Conservation (phyloP, 2,113 vertebrate genomes). For the Oryzias javanicus region DNA sequence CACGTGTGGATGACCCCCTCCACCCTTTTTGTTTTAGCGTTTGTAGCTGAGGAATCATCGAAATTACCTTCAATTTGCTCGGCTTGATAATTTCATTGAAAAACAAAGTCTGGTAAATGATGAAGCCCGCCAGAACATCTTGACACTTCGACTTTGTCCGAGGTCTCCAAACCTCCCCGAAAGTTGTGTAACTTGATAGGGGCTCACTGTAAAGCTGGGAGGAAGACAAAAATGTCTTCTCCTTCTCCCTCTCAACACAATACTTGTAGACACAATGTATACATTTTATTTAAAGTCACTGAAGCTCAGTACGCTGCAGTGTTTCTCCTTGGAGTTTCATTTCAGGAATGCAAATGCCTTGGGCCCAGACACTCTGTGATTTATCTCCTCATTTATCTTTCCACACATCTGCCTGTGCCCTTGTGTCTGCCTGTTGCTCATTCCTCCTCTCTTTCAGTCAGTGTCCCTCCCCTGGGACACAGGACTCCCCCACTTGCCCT, state of each 20-base stretch:
- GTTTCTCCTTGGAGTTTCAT: slow-evolving; percentile 76
- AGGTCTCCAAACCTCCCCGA: slow-evolving; percentile 4
- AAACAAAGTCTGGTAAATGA: slow-evolving; percentile 23
- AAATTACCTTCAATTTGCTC: slow-evolving; percentile 45
- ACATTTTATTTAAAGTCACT: slow-evolving; percentile 58
- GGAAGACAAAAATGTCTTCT: slow-evolving; percentile 23
- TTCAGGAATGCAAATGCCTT: slow-evolving; percentile 80
- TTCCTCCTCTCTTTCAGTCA: slow-evolving; percentile 65
- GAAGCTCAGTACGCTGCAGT: slow-evolving; percentile 48
- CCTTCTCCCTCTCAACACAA: slow-evolving; percentile 20
- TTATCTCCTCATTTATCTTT: slow-evolving; percentile 82
- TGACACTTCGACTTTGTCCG: slow-evolving; percentile 36
- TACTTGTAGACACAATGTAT: slow-evolving; percentile 30
- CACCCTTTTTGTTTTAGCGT: slow-evolving; percentile 37
- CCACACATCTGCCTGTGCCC: slow-evolving; percentile 79
- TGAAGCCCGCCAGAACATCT: slow-evolving; percentile 32
- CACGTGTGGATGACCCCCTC: slow-evolving; percentile 51
- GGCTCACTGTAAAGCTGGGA: slow-evolving; percentile 21
- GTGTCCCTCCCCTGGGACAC: slow-evolving; percentile 61
- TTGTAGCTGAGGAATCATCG: slow-evolving; percentile 41
- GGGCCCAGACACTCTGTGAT: slow-evolving; percentile 75
- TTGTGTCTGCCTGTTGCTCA: slow-evolving; percentile 80
- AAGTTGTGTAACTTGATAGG: slow-evolving; percentile 58
- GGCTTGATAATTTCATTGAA: slow-evolving; percentile 30
- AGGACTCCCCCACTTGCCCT: slow-evolving; percentile 65